Conservation (phyloP, 2,888 invertebrate genomes). For the Plagiodera versicolora region DNA sequence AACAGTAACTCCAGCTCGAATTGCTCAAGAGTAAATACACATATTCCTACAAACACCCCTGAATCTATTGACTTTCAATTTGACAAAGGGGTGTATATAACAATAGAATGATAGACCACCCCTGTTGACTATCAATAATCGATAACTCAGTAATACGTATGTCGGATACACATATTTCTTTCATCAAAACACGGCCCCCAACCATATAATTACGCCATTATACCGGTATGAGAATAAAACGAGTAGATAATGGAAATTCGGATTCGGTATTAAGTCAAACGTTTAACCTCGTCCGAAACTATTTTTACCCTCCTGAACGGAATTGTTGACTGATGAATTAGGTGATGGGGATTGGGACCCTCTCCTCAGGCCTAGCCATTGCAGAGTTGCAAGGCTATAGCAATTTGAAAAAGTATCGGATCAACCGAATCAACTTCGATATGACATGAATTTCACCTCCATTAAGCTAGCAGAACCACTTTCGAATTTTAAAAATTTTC, state of each 20-base stretch:
- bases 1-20: no score
- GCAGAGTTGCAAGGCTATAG: no score
- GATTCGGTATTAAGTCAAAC: conserved; percentile 14
- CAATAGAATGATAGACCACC: conserved; percentile 24
- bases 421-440: no score
- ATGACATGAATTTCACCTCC: no score
- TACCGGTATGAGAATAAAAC: conserved; percentile 14
- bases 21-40: neutral
- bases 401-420: no score
- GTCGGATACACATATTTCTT: conserved; percentile 1
- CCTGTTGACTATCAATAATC: neutral
- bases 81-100: neutral
- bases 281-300: conserved; percentile 19
- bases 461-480: no score
- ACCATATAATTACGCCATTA: conserved; percentile 19
- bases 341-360: neutral
- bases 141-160: neutral
- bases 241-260: conserved; percentile 15
- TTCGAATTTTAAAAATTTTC: no score
- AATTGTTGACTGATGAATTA: conserved; percentile 13
- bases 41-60: neutral
- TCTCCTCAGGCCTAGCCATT: no score
- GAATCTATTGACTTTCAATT: neutral
- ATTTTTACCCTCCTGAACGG: conserved; percentile 21
- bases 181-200: neutral